These are phyloP conservation scores for Leguminivora glycinivorella DNA, from an alignment of 1,140 invertebrate genomes.

Conservation along the genomic window DNA sequence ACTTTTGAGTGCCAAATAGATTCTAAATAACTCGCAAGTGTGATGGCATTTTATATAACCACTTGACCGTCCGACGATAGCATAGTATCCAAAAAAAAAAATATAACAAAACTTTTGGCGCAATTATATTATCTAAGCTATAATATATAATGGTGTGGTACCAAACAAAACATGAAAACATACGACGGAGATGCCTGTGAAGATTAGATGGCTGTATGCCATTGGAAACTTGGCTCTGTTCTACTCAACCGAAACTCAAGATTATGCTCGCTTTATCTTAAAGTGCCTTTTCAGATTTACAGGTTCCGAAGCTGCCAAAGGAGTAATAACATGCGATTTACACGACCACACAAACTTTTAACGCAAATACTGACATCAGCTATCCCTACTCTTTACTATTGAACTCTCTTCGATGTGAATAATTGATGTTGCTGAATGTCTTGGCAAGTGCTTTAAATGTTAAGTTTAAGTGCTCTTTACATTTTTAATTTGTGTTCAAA, in stretches of 20 bases:
- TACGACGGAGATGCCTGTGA: conserved; percentile 12
- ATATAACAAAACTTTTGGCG: too few relatives aligned
- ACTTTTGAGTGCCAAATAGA: too few relatives aligned
- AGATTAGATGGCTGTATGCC: background rate
- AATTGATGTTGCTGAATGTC: conserved; percentile 62
- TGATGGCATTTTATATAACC: too few relatives aligned
- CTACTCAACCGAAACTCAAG: background rate
- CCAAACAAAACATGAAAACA: conserved; percentile 26
- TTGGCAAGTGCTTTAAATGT: conserved; percentile 73
- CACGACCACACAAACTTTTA: conserved; percentile 33
- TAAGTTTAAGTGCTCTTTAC: conserved; percentile 34
- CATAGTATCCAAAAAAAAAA: too few relatives aligned
- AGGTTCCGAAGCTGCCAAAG: background rate
- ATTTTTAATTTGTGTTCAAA: conserved; percentile 4
- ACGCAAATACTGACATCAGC: conserved; percentile 46
- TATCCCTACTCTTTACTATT: conserved; percentile 25
- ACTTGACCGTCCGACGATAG: too few relatives aligned
- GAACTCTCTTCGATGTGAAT: conserved; percentile 44
- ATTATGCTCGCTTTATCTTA: background rate
- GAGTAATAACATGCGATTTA: conserved; percentile 11
- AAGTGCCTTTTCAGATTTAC: background rate
- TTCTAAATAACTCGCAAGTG: too few relatives aligned
- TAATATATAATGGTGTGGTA: background rate
- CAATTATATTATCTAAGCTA: too few relatives aligned
- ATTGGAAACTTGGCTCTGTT: conserved; percentile 6